Evolutionary conservation across 2,888 invertebrate genomes (phyloP), one percentile per base, ranked within the genome.

Genomic region (Vanessa cardui): DNA sequence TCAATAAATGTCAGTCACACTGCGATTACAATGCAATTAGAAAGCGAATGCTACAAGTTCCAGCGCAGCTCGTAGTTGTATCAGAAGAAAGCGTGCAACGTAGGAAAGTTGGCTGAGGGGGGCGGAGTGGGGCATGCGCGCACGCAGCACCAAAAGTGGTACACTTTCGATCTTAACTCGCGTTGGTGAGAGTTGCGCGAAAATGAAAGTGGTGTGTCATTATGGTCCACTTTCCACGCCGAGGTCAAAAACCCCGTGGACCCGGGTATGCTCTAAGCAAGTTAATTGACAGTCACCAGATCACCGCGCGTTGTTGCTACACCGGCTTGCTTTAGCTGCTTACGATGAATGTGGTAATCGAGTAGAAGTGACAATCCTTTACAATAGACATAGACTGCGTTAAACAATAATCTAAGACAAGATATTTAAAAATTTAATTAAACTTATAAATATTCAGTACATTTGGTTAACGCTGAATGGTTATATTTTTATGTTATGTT

Each of bases 121-220:
- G 68, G 64, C 44, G 64, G 79, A 78, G 79, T 79, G 80, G 80
- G 81, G 79, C 76, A 74, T 88, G 91, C 89, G 90, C 90, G 83
- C 85, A 87, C 92, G 90, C 92, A 89, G 84, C 81, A 77, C 82
- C 84, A 77, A 83, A 91, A 90, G 92, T 92, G 84, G 90, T 88
- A 91, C 92, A 92, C 92, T 91, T 90, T 92, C 92, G 87, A 90
- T 93, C 89, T 91, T 88, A 76, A 87, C 87, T 84, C 84, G 87
- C 87, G 82, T 78, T 78, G 84, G 90, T 90, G 90, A 92, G 92
- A 94, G 94, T 93, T 93, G 93, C 91, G 91, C 89, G 93, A 94
- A 94, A 94, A 94, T 92, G 94, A 94, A 94, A 92, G 94, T 94
- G 86, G 88, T 93, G 79, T 89, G 93, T 89, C 87, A 91, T 90